phyloP scores from a whole-genome alignment of 2,888 invertebrate species.

The Dicycla oo region DNA sequence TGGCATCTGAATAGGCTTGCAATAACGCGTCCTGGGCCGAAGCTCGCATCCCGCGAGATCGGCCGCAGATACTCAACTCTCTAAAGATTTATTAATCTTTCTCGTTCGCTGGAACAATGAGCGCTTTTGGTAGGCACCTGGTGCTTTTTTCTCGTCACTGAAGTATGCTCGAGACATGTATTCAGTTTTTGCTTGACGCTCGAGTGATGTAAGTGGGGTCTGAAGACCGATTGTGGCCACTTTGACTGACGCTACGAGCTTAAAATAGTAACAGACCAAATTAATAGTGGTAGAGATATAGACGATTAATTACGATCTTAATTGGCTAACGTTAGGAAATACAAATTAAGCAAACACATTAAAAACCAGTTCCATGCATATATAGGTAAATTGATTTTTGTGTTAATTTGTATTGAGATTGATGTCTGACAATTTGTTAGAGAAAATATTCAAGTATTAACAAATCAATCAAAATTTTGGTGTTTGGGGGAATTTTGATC shows the following conservation, averaged over 20 bases:
- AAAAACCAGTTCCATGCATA: slow-evolving; percentile 52
- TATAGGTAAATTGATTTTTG: slow-evolving; percentile 52
- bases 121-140: slow-evolving; percentile 88
- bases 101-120: slow-evolving; percentile 88
- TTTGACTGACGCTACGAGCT: slow-evolving; percentile 59
- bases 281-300: slow-evolving; percentile 35
- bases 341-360: slow-evolving; percentile 58
- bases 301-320: slow-evolving; percentile 49
- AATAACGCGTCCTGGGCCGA: slow-evolving; percentile 87
- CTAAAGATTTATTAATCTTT: slow-evolving; percentile 90
- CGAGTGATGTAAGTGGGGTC: slow-evolving; percentile 79
- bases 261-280: slow-evolving; percentile 54
- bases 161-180: slow-evolving; percentile 81
- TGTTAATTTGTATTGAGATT: slow-evolving; percentile 57
- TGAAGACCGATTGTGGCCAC: slow-evolving; percentile 76
- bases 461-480: slow-evolving; percentile 59
- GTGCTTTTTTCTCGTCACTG: slow-evolving; percentile 85
- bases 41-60: slow-evolving; percentile 89
- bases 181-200: slow-evolving; percentile 83
- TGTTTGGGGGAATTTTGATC: slow-evolving; percentile 38
- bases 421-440: slow-evolving; percentile 54
- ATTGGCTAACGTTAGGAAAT: slow-evolving; percentile 54
- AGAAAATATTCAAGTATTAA: slow-evolving; percentile 59
- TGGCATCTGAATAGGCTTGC: slow-evolving; percentile 90
- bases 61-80: slow-evolving; percentile 87